Conservation (phyloP, 2,797 vertebrate species). For the Fringilla coelebs region DNA sequence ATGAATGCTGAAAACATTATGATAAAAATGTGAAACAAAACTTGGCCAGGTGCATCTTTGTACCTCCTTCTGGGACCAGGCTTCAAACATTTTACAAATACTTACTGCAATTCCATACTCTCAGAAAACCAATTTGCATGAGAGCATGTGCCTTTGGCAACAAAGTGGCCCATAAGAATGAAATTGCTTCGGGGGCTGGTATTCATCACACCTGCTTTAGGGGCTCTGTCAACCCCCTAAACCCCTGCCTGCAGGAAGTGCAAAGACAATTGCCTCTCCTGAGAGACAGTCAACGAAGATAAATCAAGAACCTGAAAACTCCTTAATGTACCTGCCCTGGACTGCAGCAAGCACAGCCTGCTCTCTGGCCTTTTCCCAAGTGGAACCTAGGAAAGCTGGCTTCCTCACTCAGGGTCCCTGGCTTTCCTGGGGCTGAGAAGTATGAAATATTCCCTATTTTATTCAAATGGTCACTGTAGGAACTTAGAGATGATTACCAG, state of each 20-base stretch:
- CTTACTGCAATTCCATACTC: background rate
- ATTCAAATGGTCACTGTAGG: background rate
- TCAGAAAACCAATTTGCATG: background rate
- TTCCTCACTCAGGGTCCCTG: background rate
- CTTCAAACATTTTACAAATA: background rate
- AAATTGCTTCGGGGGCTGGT: background rate
- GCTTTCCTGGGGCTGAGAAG: background rate
- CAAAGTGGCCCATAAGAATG: background rate
- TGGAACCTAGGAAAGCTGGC: background rate
- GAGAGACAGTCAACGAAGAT: background rate
- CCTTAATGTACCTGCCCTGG: background rate
- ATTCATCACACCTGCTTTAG: conserved; percentile 22
- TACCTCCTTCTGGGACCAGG: background rate
- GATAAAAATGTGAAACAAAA: background rate
- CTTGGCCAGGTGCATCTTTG: background rate
- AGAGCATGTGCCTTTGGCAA: background rate
- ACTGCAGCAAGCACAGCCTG: background rate
- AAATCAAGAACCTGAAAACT: background rate
- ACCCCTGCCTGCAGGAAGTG: background rate
- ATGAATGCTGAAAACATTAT: background rate
- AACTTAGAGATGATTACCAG: background rate
- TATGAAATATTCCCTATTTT: background rate
- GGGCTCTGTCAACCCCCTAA: background rate
- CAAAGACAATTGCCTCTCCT: background rate
- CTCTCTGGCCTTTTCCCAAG: background rate